phyloP scores from a whole-genome alignment of 2,888 invertebrate species.

The Oligia strigilis region DNA sequence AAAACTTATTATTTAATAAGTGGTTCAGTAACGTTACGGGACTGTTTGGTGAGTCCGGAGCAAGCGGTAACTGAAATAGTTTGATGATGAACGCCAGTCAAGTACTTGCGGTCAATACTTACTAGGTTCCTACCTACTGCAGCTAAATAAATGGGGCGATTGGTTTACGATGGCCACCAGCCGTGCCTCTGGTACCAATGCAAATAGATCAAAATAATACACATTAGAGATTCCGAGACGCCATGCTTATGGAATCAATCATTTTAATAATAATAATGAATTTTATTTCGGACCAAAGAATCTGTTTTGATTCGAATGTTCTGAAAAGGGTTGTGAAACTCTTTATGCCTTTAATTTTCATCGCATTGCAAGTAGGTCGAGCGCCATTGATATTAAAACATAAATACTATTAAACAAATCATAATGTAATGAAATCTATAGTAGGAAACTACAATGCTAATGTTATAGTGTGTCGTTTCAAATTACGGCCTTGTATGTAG shows the following conservation, averaged over 20 bases:
- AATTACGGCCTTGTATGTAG: constrained; percentile 10
- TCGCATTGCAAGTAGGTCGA: not conserved
- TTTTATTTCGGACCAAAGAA: too few species aligned
- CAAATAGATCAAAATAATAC: constrained; percentile 40
- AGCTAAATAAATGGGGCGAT: constrained; percentile 44
- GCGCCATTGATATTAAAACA: not conserved
- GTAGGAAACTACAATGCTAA: not conserved
- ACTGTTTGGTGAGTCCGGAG: not conserved
- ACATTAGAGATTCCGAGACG: not conserved
- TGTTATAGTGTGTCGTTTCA: constrained; percentile 22
- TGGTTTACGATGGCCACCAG: constrained; percentile 26
- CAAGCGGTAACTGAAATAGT: constrained; percentile 42
- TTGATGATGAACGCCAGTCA: constrained; percentile 4
- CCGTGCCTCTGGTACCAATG: constrained; percentile 18
- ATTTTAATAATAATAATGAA: too few species aligned
- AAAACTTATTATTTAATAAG: constrained; percentile 9
- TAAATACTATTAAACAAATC: not conserved
- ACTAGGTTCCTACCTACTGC: constrained; percentile 1
- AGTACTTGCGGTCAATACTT: constrained; percentile 5
- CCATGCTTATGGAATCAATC: not conserved
- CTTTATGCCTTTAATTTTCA: not conserved
- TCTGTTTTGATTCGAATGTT: too few species aligned
- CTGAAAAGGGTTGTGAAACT: not conserved
- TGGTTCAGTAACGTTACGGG: not conserved
- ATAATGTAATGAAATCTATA: not conserved